Evolutionary conservation across 2,888 invertebrate genomes (phyloP).

Genomic region (Hydriomena furcata): DNA sequence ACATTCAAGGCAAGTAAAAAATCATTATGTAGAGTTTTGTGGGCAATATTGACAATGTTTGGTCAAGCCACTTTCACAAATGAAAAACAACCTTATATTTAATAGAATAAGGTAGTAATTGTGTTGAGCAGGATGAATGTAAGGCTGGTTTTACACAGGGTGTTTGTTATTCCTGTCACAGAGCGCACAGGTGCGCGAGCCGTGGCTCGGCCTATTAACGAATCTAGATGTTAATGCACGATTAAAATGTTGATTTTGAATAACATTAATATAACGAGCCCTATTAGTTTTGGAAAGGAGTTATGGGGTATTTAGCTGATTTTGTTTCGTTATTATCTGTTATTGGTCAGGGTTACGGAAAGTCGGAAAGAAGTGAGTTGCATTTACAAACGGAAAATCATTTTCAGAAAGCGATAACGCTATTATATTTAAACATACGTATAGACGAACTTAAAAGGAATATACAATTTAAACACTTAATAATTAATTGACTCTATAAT

Average conservation of each 20-base stretch:
- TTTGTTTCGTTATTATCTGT: conserved; percentile 10
- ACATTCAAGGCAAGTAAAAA: conserved; percentile 49
- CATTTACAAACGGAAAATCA: neutral
- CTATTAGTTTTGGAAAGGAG: conserved; percentile 34
- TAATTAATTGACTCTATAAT: no score
- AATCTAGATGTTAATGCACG: conserved; percentile 35
- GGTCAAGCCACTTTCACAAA: conserved; percentile 1
- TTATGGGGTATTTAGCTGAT: conserved; percentile 30
- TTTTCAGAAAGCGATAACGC: no score
- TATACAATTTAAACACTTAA: no score
- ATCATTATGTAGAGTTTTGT: conserved; percentile 45
- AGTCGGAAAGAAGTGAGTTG: neutral
- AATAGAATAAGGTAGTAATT: conserved; percentile 21
- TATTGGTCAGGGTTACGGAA: neutral
- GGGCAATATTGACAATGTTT: conserved; percentile 48
- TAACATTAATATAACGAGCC: conserved; percentile 32
- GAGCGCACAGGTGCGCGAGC: conserved; percentile 67
- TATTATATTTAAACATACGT: no score
- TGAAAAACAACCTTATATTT: neutral
- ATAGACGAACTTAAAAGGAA: no score
- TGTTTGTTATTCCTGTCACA: conserved; percentile 59
- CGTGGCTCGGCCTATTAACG: conserved; percentile 37
- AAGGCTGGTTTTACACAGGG: conserved; percentile 12
- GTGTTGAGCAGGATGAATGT: neutral
- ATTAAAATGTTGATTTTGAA: conserved; percentile 48